Conservation (phyloP, 2,888 invertebrate genomes). For the Theodoxus fluviatilis region DNA sequence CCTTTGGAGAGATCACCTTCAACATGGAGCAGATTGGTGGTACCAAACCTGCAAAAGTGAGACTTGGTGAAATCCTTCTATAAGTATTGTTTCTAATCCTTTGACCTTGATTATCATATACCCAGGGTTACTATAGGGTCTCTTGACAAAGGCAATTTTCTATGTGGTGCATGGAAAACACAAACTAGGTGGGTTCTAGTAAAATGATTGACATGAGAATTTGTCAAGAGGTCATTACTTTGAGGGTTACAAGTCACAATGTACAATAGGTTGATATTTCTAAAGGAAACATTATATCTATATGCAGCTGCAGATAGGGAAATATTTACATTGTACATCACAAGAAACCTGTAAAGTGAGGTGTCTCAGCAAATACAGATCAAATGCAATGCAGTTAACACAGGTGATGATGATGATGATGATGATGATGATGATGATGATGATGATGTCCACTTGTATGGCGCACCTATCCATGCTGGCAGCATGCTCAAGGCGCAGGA, state of each 20-base stretch:
- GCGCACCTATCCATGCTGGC: no score
- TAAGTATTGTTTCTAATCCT: neutral
- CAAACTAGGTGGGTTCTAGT: neutral
- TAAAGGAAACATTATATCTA: neutral
- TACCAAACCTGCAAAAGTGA: slow-evolving; percentile 54
- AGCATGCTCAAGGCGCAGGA: no score
- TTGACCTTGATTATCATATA: neutral
- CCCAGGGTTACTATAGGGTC: neutral
- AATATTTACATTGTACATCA: neutral
- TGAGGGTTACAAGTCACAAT: neutral
- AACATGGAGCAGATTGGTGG: slow-evolving; percentile 50
- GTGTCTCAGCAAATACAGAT: no score
- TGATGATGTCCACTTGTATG: no score
- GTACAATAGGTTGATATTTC: neutral
- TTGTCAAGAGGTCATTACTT: neutral
- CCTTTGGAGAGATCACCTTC: slow-evolving; percentile 51
- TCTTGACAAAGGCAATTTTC: neutral
- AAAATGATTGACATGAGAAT: neutral
- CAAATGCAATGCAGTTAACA: no score
- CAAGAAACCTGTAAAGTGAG: no score
- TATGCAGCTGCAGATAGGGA: neutral
- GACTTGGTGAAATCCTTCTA: slow-evolving; percentile 7
- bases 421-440: no score
- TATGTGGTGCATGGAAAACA: neutral
- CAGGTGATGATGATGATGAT: no score